Percentiles rank a stretch among this genome's conserved stretches.
Evolutionary conservation across 2,888 invertebrate genomes (phyloP).

Genomic region (Pantelozetes paolii): DNA sequence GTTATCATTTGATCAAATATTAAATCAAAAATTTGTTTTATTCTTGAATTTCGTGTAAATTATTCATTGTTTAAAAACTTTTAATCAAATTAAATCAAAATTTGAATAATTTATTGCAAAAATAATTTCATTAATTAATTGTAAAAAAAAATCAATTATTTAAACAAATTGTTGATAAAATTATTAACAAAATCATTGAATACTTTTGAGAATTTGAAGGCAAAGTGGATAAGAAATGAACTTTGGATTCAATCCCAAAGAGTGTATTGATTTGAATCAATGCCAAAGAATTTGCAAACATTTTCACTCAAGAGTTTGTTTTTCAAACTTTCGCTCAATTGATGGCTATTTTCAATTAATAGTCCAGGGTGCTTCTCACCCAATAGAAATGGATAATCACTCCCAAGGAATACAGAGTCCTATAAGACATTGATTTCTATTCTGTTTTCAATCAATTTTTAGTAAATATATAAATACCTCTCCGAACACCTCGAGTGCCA

Average conservation of each 20-base stretch:
- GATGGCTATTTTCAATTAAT: conserved; percentile 51
- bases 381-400: conserved; percentile 60
- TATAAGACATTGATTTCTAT: conserved; percentile 46
- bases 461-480: conserved; percentile 51
- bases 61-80: too few relatives aligned
- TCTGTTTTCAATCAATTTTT: conserved; percentile 32
- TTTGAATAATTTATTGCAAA: too few relatives aligned
- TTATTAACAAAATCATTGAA: too few relatives aligned
- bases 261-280: conserved; percentile 20
- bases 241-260: background rate
- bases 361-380: conserved; percentile 58
- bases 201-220: too few relatives aligned
- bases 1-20: too few relatives aligned
- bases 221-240: too few relatives aligned
- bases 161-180: too few relatives aligned
- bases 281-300: conserved; percentile 28
- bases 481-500: conserved; percentile 56
- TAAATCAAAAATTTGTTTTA: too few relatives aligned
- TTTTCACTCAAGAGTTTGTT: conserved; percentile 28
- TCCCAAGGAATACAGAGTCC: conserved; percentile 58
- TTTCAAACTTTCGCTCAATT: conserved; percentile 2
- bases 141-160: too few relatives aligned
- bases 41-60: too few relatives aligned
- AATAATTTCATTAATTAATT: too few relatives aligned
- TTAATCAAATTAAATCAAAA: too few relatives aligned